Evolutionary conservation across 2,888 invertebrate genomes (phyloP).

Genomic region (Drosophila pegasa): DNA sequence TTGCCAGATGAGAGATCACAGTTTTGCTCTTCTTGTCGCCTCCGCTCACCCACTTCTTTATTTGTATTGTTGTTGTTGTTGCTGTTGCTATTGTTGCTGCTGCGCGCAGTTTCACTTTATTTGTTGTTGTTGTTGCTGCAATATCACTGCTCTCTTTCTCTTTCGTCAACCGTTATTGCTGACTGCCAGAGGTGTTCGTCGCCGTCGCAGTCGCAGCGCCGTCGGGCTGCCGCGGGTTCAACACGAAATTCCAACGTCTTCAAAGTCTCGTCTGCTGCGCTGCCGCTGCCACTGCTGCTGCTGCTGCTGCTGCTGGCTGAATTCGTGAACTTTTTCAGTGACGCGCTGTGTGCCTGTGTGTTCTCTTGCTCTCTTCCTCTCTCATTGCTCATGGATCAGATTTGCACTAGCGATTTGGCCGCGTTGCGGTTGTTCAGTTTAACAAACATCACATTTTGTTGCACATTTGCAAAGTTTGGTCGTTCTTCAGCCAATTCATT

Average conservation of each 20-base stretch:
- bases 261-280: constrained; percentile 59
- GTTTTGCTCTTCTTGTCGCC: constrained; percentile 47
- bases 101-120: constrained; percentile 72
- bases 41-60: constrained; percentile 46
- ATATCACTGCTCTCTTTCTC: constrained; percentile 41
- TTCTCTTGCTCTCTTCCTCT: constrained; percentile 47
- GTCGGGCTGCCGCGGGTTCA: constrained; percentile 62
- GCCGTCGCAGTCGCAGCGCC: constrained; percentile 54
- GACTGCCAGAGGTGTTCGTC: constrained; percentile 57
- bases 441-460: constrained; percentile 68
- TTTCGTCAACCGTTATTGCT: constrained; percentile 73
- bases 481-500: constrained; percentile 26
- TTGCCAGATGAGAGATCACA: constrained; percentile 71
- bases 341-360: constrained; percentile 58
- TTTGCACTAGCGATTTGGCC: constrained; percentile 58
- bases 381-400: constrained; percentile 53
- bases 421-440: constrained; percentile 50
- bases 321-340: constrained; percentile 64
- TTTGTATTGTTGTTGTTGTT: constrained; percentile 44
- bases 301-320: constrained; percentile 48
- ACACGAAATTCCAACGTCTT: constrained; percentile 81
- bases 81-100: constrained; percentile 49
- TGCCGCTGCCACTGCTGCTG: constrained; percentile 43
- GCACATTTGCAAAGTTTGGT: constrained; percentile 39
- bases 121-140: constrained; percentile 48